Conservation (phyloP, 2,797 vertebrate genomes). For the Huso huso region DNA sequence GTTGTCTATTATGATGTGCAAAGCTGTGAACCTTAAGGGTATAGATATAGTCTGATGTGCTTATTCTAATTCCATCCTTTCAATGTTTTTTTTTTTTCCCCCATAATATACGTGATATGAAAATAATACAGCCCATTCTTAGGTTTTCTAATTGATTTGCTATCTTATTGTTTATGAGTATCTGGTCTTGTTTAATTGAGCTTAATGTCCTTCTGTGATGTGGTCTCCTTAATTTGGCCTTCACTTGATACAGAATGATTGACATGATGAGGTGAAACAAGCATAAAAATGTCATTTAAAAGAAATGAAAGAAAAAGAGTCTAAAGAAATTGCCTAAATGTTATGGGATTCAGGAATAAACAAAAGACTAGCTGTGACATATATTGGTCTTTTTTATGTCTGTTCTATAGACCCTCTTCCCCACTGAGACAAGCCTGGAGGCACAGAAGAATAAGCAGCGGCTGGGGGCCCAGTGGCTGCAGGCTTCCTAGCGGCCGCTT, state of each 20-base stretch:
- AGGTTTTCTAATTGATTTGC: no score
- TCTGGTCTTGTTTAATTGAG: not conserved
- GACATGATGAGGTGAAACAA: not conserved
- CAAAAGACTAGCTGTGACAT: not conserved
- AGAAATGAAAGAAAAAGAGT: not conserved
- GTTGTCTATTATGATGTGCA: not conserved
- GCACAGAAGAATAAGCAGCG: not conserved
- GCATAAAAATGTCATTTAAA: no score
- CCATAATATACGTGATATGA: no score
- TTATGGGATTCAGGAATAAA: no score
- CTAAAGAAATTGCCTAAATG: no score
- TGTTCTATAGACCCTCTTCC: not conserved
- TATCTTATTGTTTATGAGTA: not conserved
- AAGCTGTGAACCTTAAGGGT: not conserved
- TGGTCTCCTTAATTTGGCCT: not conserved
- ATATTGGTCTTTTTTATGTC: not conserved
- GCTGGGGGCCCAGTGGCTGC: not conserved
- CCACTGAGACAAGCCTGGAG: not conserved
- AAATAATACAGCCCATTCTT: no score
- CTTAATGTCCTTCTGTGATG: no score
- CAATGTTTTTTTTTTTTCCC: not conserved
- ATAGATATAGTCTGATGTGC: not conserved
- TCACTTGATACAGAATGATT: not conserved
- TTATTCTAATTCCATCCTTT: not conserved
- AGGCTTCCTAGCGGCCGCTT: constrained; percentile 5